Base-by-base conservation (phyloP, 2,113 vertebrate genomes). In the Halichoerus grypus region DNA sequence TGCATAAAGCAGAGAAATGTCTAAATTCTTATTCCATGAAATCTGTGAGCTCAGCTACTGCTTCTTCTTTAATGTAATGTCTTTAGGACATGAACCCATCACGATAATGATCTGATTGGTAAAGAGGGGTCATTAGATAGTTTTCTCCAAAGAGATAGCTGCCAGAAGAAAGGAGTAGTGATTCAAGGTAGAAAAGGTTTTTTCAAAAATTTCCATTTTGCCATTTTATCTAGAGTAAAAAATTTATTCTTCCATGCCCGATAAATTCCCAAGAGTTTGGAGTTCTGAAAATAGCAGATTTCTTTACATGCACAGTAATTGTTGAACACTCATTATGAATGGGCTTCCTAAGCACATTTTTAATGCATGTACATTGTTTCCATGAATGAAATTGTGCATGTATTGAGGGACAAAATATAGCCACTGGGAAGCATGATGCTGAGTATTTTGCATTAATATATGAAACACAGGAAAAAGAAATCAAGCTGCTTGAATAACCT, bases 1-100 rank as follows among this genome's bases (percentile, higher is more conserved):
- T 97, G 67, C 36, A 53, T 74, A 95, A 91, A 79, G 12, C 95
- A 97, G 51, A 96, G 91, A 96, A 97, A 91, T 0, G 1, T 95
- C 86, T 94, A 89, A 97, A 96, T 96, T 96, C 97, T 74, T 90
- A 94, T 85, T 97, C 88, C 96, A 88, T 65, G 77, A 97, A 98
- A 97, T 94, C 74, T 93, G 80, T 96, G 95, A 98, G 97, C 98
- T 98, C 94, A 97, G 97, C 0, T 12, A 1, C 33, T 93, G 74
- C 80, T 1, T 16, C 18, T 92, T 80, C 92, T 97, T 98, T 97
- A 98, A 97, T 89, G 86, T 12, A 0, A 91, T 98, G 90, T 98
- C 95, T 98, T 97, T 86, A 97, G 98, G 97, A 98, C 42, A 93
- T 97, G 87, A 98, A 96, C 94, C 98, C 80, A 95, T 98, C 98